A percentile compares a stretch with the other conserved stretches of the same genome.
Evolutionary conservation across 1,140 invertebrate genomes (phyloP).

Genomic region (Drosophila arawakana): DNA sequence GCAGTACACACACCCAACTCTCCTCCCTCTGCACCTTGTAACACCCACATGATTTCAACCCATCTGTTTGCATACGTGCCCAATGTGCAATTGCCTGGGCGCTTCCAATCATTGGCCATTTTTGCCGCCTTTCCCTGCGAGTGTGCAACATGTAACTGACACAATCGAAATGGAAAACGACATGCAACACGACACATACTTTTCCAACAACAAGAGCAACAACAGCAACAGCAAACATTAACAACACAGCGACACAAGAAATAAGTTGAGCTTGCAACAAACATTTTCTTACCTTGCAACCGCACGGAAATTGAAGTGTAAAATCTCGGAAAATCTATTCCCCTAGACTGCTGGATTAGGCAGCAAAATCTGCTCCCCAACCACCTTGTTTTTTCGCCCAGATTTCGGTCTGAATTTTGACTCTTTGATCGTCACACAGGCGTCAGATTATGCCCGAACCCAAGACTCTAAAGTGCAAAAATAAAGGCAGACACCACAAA

Average conservation of each 20-base stretch:
- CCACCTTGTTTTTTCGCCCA: conserved; percentile 25
- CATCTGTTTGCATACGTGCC: conserved; percentile 77
- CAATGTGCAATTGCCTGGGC: conserved; percentile 78
- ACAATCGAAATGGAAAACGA: conserved; percentile 81
- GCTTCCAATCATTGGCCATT: conserved; percentile 73
- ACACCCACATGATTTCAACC: conserved; percentile 2
- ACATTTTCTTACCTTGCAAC: conserved; percentile 65
- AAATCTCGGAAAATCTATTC: conserved; percentile 55
- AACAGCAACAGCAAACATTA: neutral
- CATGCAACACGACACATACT: conserved; percentile 63
- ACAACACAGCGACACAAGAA: conserved; percentile 51
- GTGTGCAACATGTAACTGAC: conserved; percentile 75
- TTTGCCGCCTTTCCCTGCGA: conserved; percentile 9
- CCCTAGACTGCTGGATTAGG: conserved; percentile 49
- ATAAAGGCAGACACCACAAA: conserved; percentile 27
- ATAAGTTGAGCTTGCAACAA: conserved; percentile 51
- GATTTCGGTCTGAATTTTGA: conserved; percentile 65
- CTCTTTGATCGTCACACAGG: conserved; percentile 42
- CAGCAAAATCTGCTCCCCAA: neutral
- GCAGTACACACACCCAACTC: conserved; percentile 13
- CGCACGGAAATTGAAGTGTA: conserved; percentile 75
- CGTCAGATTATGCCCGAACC: conserved; percentile 51
- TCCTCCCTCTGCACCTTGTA: neutral
- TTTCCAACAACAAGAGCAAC: conserved; percentile 5
- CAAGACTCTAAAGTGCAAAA: conserved; percentile 28